Evolutionary conservation across 2,113 vertebrate species (phyloP), one percentile per base, ranked within the genome.

Genomic region (Nesoenas mayeri): DNA sequence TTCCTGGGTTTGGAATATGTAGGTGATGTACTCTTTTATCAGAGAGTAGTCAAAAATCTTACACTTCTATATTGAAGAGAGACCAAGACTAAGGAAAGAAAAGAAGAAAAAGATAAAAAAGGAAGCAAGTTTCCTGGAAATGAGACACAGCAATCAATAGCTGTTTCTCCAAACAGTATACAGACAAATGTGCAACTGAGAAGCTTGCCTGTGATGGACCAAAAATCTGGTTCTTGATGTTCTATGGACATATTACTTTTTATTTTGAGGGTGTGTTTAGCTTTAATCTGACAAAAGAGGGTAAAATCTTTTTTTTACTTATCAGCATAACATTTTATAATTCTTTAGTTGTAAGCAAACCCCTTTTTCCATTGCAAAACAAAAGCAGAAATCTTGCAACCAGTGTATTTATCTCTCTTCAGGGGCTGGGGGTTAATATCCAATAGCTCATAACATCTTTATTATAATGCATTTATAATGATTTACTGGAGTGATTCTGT

Each of bases 381-480:
- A 94, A 97, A 97, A 97, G 91, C 93, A 90, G 72, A 97, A 96
- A 94, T 92, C 88, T 90, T 94, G 89, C 89, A 95, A 97, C 86
- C 72, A 85, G 64, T 95, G 92, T 97, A 95, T 97, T 98, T 98
- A 97, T 97, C 91, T 97, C 95, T 98, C 97, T 98, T 98, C 94
- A 96, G 95, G 92, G 97, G 96, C 95, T 97, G 92, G 92, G 94
- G 97, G 97, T 98, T 98, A 98, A 98, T 98, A 98, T 97, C 94
- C 96, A 96, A 97, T 97, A 98, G 97, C 97, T 98, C 96, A 95
- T 98, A 98, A 97, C 96, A 96, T 98, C 98, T 98, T 98, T 98
- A 98, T 98, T 98, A 98, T 98, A 98, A 98, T 98, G 97, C 96
- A 98, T 98, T 98, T 98, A 98, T 98, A 98, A 98, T 98, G 98